Conservation (phyloP, 2,888 invertebrate genomes). For the Litoditis marina region DNA sequence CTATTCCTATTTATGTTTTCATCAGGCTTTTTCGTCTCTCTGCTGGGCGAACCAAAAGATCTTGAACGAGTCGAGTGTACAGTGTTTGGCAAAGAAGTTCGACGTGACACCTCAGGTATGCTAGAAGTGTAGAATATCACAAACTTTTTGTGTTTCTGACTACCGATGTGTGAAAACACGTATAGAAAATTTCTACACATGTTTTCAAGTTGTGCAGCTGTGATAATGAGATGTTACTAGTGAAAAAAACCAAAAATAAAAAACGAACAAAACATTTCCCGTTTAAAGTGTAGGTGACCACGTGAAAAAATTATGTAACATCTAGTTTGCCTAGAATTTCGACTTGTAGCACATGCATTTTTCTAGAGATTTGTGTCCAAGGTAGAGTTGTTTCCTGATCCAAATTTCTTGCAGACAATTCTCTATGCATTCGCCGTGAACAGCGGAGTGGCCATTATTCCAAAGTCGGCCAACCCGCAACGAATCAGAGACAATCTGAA, state of each 20-base stretch:
- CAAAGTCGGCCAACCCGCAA: constrained; percentile 38
- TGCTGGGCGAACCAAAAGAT: constrained; percentile 63
- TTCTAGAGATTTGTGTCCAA: background rate
- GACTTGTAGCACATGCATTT: too few species aligned
- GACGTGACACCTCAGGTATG: constrained; percentile 42
- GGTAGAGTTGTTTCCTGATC: background rate
- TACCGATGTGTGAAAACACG: too few species aligned
- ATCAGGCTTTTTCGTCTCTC: constrained; percentile 64
- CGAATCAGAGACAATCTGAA: constrained; percentile 42
- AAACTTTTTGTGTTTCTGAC: too few species aligned
- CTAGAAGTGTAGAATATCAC: too few species aligned
- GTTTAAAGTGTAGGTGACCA: too few species aligned
- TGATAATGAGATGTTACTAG: too few species aligned
- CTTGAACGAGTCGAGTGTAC: constrained; percentile 69
- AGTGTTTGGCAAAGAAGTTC: constrained; percentile 68
- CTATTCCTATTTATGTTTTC: too few species aligned
- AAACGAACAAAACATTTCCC: too few species aligned
- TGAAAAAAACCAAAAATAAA: too few species aligned
- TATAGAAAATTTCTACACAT: too few species aligned
- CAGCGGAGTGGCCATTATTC: constrained; percentile 37
- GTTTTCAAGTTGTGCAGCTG: too few species aligned
- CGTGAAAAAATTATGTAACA: background rate
- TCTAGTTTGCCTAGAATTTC: background rate
- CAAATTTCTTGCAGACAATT: constrained; percentile 33
- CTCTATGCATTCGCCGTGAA: constrained; percentile 42